phyloP scores from a whole-genome alignment of 1,140 invertebrate genomes.

The Macrocentrus cingulum region DNA sequence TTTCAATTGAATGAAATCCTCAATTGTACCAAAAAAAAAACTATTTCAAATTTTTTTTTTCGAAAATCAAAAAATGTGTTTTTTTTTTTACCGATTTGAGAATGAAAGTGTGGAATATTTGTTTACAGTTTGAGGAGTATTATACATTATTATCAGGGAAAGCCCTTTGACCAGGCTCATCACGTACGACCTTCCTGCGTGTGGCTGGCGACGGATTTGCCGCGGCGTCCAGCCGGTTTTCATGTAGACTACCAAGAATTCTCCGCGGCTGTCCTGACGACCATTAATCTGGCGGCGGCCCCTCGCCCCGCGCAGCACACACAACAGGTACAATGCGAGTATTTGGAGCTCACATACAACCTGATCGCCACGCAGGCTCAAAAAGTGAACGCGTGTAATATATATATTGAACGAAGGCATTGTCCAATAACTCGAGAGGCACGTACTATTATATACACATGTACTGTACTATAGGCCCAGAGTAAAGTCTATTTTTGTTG shows the following conservation, averaged over 20 bases:
- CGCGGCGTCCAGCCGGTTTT: slow-evolving; percentile 31
- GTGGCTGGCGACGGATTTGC: slow-evolving; percentile 22
- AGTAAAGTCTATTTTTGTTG: too few relatives aligned
- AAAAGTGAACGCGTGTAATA: too few relatives aligned
- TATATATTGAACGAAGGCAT: too few relatives aligned
- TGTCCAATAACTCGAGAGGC: too few relatives aligned
- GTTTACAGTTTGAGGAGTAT: not conserved
- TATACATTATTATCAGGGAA: not conserved
- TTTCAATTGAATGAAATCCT: too few relatives aligned
- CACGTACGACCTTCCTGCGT: not conserved
- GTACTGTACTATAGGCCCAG: too few relatives aligned
- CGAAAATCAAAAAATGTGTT: too few relatives aligned
- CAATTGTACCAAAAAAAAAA: too few relatives aligned
- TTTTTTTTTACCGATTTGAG: too few relatives aligned
- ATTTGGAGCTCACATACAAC: slow-evolving; percentile 3
- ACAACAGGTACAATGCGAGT: not conserved
- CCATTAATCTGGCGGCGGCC: slow-evolving; percentile 58
- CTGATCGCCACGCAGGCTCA: not conserved
- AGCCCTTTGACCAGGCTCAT: not conserved
- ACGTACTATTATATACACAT: too few relatives aligned
- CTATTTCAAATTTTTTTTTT: too few relatives aligned
- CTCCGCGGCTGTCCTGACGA: slow-evolving; percentile 31
- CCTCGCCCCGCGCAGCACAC: slow-evolving; percentile 31
- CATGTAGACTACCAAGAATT: slow-evolving; percentile 52
- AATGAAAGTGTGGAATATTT: too few relatives aligned